Evolutionary conservation across 1,140 invertebrate genomes (phyloP), one percentile per base, ranked within the genome.

Genomic region (Listronotus bonariensis): DNA sequence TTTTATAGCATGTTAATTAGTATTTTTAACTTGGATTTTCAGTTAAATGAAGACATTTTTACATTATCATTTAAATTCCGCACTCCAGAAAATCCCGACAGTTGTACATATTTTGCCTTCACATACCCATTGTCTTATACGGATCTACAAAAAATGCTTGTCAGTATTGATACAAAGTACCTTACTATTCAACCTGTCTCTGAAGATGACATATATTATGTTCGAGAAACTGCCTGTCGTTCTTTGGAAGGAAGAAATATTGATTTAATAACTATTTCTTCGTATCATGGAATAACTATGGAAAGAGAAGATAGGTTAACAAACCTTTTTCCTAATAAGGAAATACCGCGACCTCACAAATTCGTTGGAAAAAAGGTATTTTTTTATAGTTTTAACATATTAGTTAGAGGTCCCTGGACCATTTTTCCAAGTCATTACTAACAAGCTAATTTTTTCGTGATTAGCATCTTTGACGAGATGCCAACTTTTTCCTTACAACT

Each of bases 91-190:
- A 89, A 91, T 76, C 74, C 79, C 18, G 87, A 87, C 71, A 87
- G 88, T 4, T 86, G 87, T 11, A 89, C 88, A 17, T 96, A 93
- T 79, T 92, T 96, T 82, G 93, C 93, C 0, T 97, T 96, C 78
- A 95, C 93, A 26, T 96, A 92, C 80, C 95, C 95, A 15, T 96
- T 89, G 80, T 90, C 92, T 0, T 96, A 94, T 74, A 82, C 83
- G 0, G 92, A 96, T 72, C 80, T 92, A 45, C 90, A 92, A 80
- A 86, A 87, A 61, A 84, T 87, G 71, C 76, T 92, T 12, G 79
- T 82, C 58, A 81, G 81, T 42, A 82, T 91, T 36, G 89, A 92
- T 76, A 74, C 79, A 40, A 84, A 83, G 74, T 86, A 86, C 78
- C 62, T 80, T 41, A 77, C 76, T n/a, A 42, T 79, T 10, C 52